Evolutionary conservation across 2,113 vertebrate species (phyloP).

Genomic region (Chitala chitala): DNA sequence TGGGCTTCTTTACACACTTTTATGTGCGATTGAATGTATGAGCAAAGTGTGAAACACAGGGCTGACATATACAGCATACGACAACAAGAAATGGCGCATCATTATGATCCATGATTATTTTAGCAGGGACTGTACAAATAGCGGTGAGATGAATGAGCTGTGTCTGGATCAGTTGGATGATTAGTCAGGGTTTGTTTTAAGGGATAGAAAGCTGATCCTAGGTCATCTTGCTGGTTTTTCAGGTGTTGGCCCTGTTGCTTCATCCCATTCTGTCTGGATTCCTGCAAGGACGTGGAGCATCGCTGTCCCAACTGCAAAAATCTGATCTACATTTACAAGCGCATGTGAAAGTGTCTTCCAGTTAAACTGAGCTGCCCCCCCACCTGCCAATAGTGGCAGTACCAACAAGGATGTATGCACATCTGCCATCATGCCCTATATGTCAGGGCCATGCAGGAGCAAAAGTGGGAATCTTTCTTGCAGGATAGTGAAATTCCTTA

Average conservation of each 20-base stretch:
- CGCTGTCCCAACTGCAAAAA: slow-evolving; percentile 66
- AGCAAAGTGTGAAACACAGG: no score
- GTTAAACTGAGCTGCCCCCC: background rate
- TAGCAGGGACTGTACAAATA: background rate
- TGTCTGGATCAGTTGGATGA: background rate
- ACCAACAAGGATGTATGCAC: no score
- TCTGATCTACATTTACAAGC: slow-evolving; percentile 65
- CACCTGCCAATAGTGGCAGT: background rate
- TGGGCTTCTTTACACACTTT: no score
- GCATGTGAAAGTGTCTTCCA: slow-evolving; percentile 38
- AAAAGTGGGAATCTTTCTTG: no score
- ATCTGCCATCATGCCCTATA: no score
- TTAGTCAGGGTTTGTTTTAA: background rate
- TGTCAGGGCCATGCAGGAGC: no score
- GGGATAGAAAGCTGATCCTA: background rate
- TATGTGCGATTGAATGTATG: no score
- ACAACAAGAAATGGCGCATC: no score
- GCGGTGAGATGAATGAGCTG: background rate
- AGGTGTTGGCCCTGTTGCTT: slow-evolving; percentile 76
- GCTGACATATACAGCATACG: no score
- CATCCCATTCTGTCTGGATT: slow-evolving; percentile 76
- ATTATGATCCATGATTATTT: no score
- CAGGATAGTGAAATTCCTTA: no score
- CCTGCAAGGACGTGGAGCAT: slow-evolving; percentile 78
- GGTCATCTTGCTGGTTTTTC: background rate